Conservation (phyloP, 2,888 invertebrate species). For the Dasysyrphus tricinctus region DNA sequence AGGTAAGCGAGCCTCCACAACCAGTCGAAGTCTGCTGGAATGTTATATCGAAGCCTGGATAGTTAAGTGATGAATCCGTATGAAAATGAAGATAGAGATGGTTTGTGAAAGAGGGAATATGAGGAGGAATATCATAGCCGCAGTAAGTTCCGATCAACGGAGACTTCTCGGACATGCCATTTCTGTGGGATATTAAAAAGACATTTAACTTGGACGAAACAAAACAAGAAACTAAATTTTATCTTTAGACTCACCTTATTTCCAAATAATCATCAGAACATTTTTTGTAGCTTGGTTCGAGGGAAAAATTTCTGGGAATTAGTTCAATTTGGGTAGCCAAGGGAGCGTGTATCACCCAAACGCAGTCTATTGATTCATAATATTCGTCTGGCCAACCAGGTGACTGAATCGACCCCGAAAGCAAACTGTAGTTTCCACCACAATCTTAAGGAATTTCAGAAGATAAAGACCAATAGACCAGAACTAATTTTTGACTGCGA, state of each 20-base stretch:
- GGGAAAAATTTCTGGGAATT: constrained; percentile 86
- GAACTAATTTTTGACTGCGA: background rate
- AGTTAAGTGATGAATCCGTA: constrained; percentile 87
- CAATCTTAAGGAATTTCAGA: constrained; percentile 85
- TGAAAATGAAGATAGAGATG: constrained; percentile 89
- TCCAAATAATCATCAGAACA: constrained; percentile 89
- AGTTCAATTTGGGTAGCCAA: constrained; percentile 90
- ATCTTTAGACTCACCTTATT: constrained; percentile 85
- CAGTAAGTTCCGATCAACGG: constrained; percentile 93
- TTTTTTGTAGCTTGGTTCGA: constrained; percentile 85
- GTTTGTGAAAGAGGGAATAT: constrained; percentile 90
- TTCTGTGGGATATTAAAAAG: constrained; percentile 84
- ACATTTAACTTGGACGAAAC: background rate
- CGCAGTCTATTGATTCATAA: constrained; percentile 88
- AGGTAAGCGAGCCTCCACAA: constrained; percentile 92
- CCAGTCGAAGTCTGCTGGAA: constrained; percentile 88
- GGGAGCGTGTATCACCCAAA: constrained; percentile 90
- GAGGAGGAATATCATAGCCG: constrained; percentile 86
- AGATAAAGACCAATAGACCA: background rate
- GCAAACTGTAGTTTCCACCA: constrained; percentile 88
- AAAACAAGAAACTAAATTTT: background rate
- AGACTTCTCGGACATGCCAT: constrained; percentile 89
- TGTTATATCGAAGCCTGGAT: constrained; percentile 88
- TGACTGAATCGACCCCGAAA: constrained; percentile 89
- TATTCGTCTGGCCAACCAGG: constrained; percentile 92